Percentiles rank a stretch among this genome's conserved stretches.
Evolutionary conservation across 2,113 vertebrate species (phyloP).

Genomic region (Pelvicachromis taeniatus): DNA sequence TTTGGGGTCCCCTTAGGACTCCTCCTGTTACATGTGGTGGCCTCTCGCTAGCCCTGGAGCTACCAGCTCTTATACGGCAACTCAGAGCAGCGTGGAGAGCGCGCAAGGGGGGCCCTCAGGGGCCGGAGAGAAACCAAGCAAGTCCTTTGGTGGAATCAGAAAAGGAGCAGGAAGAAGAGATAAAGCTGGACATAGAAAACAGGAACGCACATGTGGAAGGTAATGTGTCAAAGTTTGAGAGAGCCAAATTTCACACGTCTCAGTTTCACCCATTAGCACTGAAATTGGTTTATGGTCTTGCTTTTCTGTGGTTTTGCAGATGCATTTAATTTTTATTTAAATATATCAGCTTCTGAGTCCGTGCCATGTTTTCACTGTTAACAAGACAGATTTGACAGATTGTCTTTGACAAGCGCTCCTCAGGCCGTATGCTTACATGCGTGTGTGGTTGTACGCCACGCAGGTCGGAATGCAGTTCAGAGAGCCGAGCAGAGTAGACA

Average conservation of each 20-base stretch:
- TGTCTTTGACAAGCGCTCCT: not conserved
- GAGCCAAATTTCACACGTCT: not conserved
- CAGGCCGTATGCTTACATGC: not conserved
- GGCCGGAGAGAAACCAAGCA: conserved; percentile 6
- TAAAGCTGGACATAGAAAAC: conserved; percentile 11
- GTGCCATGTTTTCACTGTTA: not conserved
- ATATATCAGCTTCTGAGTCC: not conserved
- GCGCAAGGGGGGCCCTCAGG: conserved; percentile 27
- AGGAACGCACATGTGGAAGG: conserved; percentile 36
- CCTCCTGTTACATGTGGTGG: conserved; percentile 50
- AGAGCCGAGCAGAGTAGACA: not conserved
- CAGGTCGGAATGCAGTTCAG: not conserved
- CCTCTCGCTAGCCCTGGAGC: conserved; percentile 54
- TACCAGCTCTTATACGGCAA: conserved; percentile 61
- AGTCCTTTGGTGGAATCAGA: conserved; percentile 35
- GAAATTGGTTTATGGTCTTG: not conserved
- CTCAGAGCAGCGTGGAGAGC: conserved; percentile 59
- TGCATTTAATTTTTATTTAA: not conserved
- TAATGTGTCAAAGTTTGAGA: conserved; percentile 7
- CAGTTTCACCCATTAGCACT: not conserved
- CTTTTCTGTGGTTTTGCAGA: not conserved
- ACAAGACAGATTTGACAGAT: not conserved
- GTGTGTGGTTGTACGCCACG: not conserved
- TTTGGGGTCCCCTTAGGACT: conserved; percentile 55
- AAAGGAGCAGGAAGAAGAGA: conserved; percentile 33